These are phyloP conservation scores for Holocentrus rufus DNA, from an alignment of 2,797 vertebrate genomes.

Conservation along the genomic window DNA sequence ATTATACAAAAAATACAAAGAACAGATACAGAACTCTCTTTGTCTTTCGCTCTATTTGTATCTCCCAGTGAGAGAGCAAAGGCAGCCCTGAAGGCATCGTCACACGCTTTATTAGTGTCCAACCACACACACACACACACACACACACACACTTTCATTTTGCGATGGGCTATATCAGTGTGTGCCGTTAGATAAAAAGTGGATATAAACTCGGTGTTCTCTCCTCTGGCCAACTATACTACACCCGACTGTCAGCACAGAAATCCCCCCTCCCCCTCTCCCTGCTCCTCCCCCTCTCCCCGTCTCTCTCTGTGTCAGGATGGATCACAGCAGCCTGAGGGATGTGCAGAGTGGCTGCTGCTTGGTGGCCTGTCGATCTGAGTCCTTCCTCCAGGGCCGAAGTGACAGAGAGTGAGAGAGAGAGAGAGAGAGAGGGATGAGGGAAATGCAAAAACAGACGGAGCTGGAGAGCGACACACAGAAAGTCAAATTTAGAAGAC, in stretches of 20 bases:
- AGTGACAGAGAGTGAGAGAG: constrained; percentile 23
- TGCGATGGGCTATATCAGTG: constrained; percentile 24
- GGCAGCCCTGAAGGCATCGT: constrained; percentile 55
- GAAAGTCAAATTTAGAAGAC: neutral
- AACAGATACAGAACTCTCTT: neutral
- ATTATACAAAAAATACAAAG: constrained; percentile 14
- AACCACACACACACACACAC: constrained; percentile 19
- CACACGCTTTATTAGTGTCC: constrained; percentile 42
- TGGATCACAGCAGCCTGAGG: constrained; percentile 54
- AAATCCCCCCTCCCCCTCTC: constrained; percentile 16
- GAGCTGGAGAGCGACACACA: neutral
- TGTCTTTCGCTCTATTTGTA: neutral
- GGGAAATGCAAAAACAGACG: neutral
- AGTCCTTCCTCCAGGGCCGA: constrained; percentile 33
- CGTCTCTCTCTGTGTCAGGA: constrained; percentile 33
- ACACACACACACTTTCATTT: constrained; percentile 1
- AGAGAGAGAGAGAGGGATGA: constrained; percentile 5
- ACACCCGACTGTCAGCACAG: constrained; percentile 45
- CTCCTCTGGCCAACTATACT: constrained; percentile 20
- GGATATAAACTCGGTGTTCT: too few relatives aligned
- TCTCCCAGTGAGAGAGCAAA: constrained; percentile 28
- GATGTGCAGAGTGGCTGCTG: constrained; percentile 37
- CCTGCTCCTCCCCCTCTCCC: too few relatives aligned
- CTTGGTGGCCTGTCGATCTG: constrained; percentile 51
- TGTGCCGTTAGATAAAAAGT: constrained; percentile 11